Percentiles rank a stretch among this genome's conserved stretches.
Conservation (phyloP, 1,140 invertebrate genomes). For the Laupala kohalensis region DNA sequence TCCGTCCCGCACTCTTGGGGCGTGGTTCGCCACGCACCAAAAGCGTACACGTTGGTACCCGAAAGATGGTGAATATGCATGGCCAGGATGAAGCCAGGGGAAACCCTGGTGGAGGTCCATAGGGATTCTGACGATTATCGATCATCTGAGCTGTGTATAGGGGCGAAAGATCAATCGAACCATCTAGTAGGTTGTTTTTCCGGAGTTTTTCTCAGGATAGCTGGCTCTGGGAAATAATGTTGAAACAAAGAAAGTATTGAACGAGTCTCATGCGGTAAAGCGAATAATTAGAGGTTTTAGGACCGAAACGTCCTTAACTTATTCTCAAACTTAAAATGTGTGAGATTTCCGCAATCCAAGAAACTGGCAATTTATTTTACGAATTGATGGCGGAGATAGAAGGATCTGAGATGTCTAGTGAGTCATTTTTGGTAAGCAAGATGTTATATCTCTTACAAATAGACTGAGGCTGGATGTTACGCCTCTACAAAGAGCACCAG, state of each 20-base stretch:
- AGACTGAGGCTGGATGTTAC: too few relatives aligned
- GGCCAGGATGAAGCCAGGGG: slow-evolving; percentile 73
- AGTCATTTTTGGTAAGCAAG: slow-evolving; percentile 86
- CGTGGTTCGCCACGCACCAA: slow-evolving; percentile 34
- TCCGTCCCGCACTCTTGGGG: too few relatives aligned
- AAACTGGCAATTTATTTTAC: slow-evolving; percentile 24
- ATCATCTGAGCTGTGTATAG: slow-evolving; percentile 80
- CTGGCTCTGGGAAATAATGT: slow-evolving; percentile 37
- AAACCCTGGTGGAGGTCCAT: slow-evolving; percentile 78
- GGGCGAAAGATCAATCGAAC: slow-evolving; percentile 90
- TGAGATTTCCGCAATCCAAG: slow-evolving; percentile 59
- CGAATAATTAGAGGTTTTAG: slow-evolving; percentile 77
- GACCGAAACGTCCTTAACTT: slow-evolving; percentile 64
- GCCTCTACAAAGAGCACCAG: too few relatives aligned
- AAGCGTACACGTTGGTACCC: slow-evolving; percentile 65
- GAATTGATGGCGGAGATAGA: slow-evolving; percentile 35
- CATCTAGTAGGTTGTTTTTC: slow-evolving; percentile 83
- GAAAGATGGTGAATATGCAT: slow-evolving; percentile 87
- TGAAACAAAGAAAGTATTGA: slow-evolving; percentile 3
- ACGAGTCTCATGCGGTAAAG: slow-evolving; percentile 57
- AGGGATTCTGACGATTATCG: slow-evolving; percentile 85
- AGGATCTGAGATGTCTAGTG: slow-evolving; percentile 56
- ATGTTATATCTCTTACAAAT: too few relatives aligned
- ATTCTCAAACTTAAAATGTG: slow-evolving; percentile 62
- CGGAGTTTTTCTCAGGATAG: slow-evolving; percentile 85